Evolutionary conservation across 2,113 vertebrate species (phyloP), one percentile per base, ranked within the genome.

Genomic region (Cygnus buccinator): DNA sequence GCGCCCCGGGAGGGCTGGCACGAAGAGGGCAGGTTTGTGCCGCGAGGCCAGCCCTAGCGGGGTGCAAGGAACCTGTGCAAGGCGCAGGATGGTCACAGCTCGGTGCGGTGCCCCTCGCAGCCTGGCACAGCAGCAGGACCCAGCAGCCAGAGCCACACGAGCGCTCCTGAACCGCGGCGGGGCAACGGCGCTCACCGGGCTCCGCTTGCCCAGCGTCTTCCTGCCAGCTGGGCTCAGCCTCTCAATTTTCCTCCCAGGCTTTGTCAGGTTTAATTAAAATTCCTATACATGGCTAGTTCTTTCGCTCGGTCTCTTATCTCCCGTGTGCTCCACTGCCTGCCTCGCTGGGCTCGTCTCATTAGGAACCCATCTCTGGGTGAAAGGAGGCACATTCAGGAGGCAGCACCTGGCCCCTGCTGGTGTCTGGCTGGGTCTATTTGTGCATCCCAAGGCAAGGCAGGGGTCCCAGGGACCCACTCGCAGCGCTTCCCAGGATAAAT

Each of bases 261-360:
- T 90, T 83, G n/a, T 67, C 75, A 88, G 23, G n/a, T 90, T 93
- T 95, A 96, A 97, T 94, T 96, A 96, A 73, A 92, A 81, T 90
- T 94, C 87, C 85, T 67, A 6, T 7, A 76, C 28, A 52, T 0
- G 0, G 28, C 67, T 58, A n/a, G 54, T 57, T 87, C 70, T 71
- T 83, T 67, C 55, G 18, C 78, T 90, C 59, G 37, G 66, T 85
- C 68, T 50, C 14, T 90, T 84, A 74, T 71, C 87, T 79, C 59
- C 84, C 31, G 3, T 1, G 61, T 54, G 48, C 80, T 92, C 65
- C 52, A 12, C 58, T 61, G 80, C 76, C 76, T 73, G 73, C 67
- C 67, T 92, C 5, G 1, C 33, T 8, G 0, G 93, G 71, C 55
- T 83, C 63, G 9, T 76, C 74, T 90, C 76, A 26, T 63, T 16